Conservation (phyloP, 2,888 invertebrate genomes). For the Helleia helle region DNA sequence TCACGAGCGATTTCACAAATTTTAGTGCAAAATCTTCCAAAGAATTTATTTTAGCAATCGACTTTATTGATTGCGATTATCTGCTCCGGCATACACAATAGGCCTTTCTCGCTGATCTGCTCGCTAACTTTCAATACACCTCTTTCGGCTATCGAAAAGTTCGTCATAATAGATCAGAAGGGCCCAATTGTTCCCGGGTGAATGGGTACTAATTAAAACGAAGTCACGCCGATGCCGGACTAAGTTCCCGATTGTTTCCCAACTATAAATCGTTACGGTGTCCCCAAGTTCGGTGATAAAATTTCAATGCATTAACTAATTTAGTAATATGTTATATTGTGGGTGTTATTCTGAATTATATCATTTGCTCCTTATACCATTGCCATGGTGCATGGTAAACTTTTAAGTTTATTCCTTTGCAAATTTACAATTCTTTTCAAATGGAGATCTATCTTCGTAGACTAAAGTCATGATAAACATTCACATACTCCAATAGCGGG, state of each 20-base stretch:
- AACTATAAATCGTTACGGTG: slow-evolving; percentile 8
- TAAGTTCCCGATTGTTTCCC: slow-evolving; percentile 30
- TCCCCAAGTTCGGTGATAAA: not conserved
- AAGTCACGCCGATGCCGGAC: slow-evolving; percentile 65
- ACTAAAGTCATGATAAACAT: not conserved
- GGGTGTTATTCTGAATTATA: too few relatives aligned
- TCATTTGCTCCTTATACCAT: too few relatives aligned
- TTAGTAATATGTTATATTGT: too few relatives aligned
- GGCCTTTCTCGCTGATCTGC: slow-evolving; percentile 34
- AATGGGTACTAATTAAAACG: slow-evolving; percentile 75
- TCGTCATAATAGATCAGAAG: slow-evolving; percentile 69
- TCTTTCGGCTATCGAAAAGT: slow-evolving; percentile 72
- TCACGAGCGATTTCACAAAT: not conserved
- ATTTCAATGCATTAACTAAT: not conserved
- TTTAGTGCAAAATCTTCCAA: not conserved
- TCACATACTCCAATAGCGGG: not conserved
- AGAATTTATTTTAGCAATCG: slow-evolving; percentile 7
- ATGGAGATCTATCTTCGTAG: too few relatives aligned
- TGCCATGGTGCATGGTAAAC: too few relatives aligned
- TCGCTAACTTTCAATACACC: slow-evolving; percentile 64
- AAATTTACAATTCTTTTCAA: too few relatives aligned
- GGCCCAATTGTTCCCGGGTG: slow-evolving; percentile 69
- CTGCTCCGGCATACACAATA: slow-evolving; percentile 38
- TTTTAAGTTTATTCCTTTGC: too few relatives aligned
- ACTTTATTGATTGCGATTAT: slow-evolving; percentile 4